A percentile compares a stretch with the other conserved stretches of the same genome.
Evolutionary conservation across 2,113 vertebrate species (phyloP).

Genomic region (Castor canadensis): DNA sequence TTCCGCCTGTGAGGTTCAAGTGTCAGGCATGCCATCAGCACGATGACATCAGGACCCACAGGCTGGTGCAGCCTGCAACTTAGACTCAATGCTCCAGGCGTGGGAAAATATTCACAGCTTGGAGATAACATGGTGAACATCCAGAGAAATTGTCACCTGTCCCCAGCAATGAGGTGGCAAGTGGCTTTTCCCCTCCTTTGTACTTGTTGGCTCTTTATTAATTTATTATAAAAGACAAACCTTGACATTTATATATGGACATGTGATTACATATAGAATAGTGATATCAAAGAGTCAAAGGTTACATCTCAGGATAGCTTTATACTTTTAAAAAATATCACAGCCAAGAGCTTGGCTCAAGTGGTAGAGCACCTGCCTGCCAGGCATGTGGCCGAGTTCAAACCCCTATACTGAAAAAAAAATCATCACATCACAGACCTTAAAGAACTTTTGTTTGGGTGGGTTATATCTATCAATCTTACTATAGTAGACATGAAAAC

Average conservation of each 20-base stretch:
- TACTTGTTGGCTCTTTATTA: not conserved
- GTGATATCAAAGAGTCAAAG: not conserved
- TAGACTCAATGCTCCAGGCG: not conserved
- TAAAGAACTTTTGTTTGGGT: not conserved
- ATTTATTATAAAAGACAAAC: slow-evolving; percentile 1
- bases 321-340: not conserved
- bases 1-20: accelerated
- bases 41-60: accelerated
- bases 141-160: accelerated
- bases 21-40: not conserved
- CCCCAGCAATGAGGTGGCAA: not conserved
- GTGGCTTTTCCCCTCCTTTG: not conserved
- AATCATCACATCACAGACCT: not conserved
- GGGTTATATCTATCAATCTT: not conserved
- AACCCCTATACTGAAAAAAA: too few relatives aligned
- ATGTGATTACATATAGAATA: not conserved
- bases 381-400: too few relatives aligned
- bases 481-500: not conserved
- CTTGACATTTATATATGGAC: not conserved
- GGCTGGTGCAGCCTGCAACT: not conserved
- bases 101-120: not conserved
- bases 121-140: not conserved
- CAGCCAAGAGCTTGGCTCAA: too few relatives aligned
- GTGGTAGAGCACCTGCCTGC: too few relatives aligned
- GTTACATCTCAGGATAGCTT: not conserved